These are phyloP conservation scores for Oxyura jamaicensis DNA, from an alignment of 2,113 vertebrate species.

Conservation along the genomic window DNA sequence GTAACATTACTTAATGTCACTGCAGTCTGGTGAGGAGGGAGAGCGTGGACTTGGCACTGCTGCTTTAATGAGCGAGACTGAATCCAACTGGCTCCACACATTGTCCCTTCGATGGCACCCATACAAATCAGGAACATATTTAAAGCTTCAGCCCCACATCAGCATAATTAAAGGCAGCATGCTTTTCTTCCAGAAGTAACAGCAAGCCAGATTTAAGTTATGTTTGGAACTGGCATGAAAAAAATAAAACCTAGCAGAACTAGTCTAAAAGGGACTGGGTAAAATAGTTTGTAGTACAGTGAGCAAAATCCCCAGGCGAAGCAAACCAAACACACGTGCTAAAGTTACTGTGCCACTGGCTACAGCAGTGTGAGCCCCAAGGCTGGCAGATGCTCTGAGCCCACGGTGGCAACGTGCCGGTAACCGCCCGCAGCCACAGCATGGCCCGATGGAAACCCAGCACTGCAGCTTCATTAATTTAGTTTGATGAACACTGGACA, in stretches of 20 bases:
- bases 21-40: not conserved
- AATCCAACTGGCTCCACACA: not conserved
- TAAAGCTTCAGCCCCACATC: conserved; percentile 1
- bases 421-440: not conserved
- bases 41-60: not conserved
- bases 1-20: not conserved
- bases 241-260: not conserved
- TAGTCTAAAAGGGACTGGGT: conserved; percentile 17
- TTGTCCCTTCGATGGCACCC: not conserved
- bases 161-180: not conserved
- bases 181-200: not conserved
- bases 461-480: not conserved
- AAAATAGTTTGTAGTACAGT: conserved; percentile 27
- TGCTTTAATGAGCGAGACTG: not conserved
- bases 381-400: conserved; percentile 15
- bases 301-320: conserved; percentile 48
- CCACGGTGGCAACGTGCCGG: not conserved
- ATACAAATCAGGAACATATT: not conserved
- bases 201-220: not conserved
- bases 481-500: not conserved
- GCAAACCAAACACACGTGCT: not conserved
- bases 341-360: conserved; percentile 31
- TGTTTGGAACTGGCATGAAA: not conserved
- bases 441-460: not conserved
- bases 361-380: not conserved